Evolutionary conservation across 2,797 vertebrate species (phyloP).

Genomic region (Corythornis leucogaster): DNA sequence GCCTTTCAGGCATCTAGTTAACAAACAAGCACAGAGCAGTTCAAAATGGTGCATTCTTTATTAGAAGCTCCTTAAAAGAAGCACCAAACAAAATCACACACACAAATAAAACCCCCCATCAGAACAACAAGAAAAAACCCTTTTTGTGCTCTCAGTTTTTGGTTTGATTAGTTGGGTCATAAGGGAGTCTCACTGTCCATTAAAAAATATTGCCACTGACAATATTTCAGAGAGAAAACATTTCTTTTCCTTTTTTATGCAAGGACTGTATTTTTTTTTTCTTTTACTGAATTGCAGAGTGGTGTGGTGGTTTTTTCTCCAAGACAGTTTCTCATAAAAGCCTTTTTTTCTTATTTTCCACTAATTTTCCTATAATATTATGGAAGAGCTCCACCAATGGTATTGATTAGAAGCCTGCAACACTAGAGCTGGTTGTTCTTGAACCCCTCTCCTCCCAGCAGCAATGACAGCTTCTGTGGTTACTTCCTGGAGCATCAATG

Average conservation of each 20-base stretch:
- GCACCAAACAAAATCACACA: too few relatives aligned
- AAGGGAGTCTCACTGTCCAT: not conserved
- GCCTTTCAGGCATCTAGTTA: too few relatives aligned
- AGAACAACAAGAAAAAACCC: not conserved
- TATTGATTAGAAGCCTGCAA: not conserved
- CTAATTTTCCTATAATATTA: too few relatives aligned
- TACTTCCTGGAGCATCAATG: not conserved
- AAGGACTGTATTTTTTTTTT: not conserved
- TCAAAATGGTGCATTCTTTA: not conserved
- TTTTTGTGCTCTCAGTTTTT: not conserved
- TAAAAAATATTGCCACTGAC: not conserved
- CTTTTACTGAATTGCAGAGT: not conserved
- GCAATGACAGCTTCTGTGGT: not conserved
- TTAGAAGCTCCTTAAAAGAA: not conserved
- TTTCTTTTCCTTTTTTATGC: not conserved
- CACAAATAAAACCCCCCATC: too few relatives aligned
- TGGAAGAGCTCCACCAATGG: not conserved
- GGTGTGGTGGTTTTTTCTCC: fast-evolving
- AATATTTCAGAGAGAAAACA: not conserved
- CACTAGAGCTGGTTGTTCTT: not conserved
- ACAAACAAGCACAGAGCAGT: not conserved
- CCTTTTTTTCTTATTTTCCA: not conserved
- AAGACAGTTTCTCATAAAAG: not conserved
- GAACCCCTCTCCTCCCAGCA: not conserved
- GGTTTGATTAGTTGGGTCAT: not conserved